Evolutionary conservation across 2,797 vertebrate species (phyloP), one percentile per base, ranked within the genome.

Genomic region (Orientallactaga sibirica): DNA sequence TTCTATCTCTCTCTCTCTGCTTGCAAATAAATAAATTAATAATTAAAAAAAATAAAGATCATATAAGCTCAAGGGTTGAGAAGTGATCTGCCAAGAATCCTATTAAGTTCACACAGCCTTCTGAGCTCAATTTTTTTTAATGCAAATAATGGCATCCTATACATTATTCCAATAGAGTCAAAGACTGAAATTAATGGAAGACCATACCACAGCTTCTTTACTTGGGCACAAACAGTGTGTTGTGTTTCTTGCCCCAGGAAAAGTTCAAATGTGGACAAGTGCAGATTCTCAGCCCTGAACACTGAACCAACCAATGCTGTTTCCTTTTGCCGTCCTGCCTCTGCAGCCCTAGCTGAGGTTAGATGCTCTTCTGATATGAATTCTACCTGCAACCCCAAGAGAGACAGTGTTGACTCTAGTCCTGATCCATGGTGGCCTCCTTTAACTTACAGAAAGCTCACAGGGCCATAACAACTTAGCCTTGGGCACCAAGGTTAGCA

Each of bases 231-330:
- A 12, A 58, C 18, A 48, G 48, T 16, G 27, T 18, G 12, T 11
- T 4, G 29, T 24, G 55, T 68, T 43, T 73, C 58, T 76, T 5
- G 37, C 7, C 0, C 2, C 2, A 25, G 0, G 7, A 8, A 25
- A 85, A 90, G 11, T 27, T n/a, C 83, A 12, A 4, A 3, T 3
- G 1, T 67, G 61, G 33, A 48, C 12, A 27, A 3, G 15, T 1
- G 9, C 0, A 0, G 10, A 80, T 10, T 7, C 62, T 52, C 37
- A 5, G n/a, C 4, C 3, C 7, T 55, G 41, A 64, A 15, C 15
- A n/a, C n/a, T 33, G 10, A 1, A 9, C 5, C 33, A 55, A 75
- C 5, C 0, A 11, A 18, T 5, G 16, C 55, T 19, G 1, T 7
- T 73, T 68, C 19, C 76, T 5, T 20, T 1, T 29, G 66, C 10